phyloP scores from a whole-genome alignment of 2,797 vertebrate species.

The Anniella stebbinsi region DNA sequence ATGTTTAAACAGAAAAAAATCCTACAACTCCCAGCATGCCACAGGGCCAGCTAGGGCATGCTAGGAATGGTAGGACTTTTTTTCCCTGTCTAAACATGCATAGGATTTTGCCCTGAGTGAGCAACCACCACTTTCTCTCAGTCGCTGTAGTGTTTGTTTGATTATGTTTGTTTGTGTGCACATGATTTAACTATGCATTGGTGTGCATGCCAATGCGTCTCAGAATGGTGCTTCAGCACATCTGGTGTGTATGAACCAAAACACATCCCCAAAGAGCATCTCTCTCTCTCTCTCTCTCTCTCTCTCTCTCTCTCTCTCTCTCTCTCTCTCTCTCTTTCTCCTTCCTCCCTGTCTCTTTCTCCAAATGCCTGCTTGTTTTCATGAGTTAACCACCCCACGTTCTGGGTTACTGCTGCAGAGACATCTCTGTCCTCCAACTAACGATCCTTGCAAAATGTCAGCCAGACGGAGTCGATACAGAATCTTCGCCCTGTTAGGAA shows the following conservation, averaged over 20 bases:
- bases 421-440: neutral
- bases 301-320: neutral
- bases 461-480: neutral
- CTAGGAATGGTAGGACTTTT: too few species aligned
- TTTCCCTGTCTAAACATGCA: too few species aligned
- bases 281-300: too few species aligned
- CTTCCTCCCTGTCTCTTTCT: too few species aligned
- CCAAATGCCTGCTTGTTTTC: slow-evolving; percentile 3
- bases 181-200: neutral
- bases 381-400: too few species aligned
- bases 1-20: too few species aligned
- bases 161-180: neutral
- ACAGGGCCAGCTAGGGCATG: too few species aligned
- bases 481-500: neutral
- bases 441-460: slow-evolving; percentile 26
- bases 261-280: neutral
- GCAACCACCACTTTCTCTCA: neutral
- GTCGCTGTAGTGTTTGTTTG: neutral
- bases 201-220: neutral
- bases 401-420: neutral
- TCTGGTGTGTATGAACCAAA: neutral
- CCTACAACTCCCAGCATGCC: too few species aligned
- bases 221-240: neutral
- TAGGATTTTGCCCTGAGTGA: too few species aligned
- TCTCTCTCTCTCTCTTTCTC: neutral